Percentiles rank a stretch among this genome's conserved stretches.
phyloP scores from a whole-genome alignment of 2,888 invertebrate genomes.

The Lasius platythorax region DNA sequence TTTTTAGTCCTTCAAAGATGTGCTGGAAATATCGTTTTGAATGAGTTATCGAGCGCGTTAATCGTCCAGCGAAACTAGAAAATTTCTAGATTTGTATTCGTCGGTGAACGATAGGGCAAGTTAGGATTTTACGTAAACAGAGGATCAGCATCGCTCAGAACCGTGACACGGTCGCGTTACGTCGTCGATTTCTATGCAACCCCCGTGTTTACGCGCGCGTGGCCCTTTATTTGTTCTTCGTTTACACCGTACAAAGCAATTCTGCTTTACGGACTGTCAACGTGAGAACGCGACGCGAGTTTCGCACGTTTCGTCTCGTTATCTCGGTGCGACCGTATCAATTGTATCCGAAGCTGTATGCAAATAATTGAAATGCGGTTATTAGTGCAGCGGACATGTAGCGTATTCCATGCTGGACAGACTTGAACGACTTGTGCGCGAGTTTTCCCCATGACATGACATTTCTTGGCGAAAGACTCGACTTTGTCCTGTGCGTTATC shows the following conservation, averaged over 20 bases:
- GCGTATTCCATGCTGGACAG: background rate
- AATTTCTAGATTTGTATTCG: background rate
- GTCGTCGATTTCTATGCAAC: slow-evolving; percentile 47
- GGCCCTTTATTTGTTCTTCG: slow-evolving; percentile 46
- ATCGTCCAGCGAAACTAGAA: slow-evolving; percentile 8
- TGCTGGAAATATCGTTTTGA: slow-evolving; percentile 21
- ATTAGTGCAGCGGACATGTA: background rate
- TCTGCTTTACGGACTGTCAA: background rate
- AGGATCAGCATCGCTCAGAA: slow-evolving; percentile 50
- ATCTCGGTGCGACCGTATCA: background rate
- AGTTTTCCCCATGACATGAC: background rate
- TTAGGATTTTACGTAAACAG: slow-evolving; percentile 49
- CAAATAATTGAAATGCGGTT: slow-evolving; percentile 26
- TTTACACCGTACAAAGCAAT: slow-evolving; percentile 20
- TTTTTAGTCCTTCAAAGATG: background rate
- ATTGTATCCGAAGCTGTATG: slow-evolving; percentile 5
- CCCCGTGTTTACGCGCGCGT: slow-evolving; percentile 39
- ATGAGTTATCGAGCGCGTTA: slow-evolving; percentile 32
- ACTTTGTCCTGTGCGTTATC: background rate
- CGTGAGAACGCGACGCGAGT: background rate
- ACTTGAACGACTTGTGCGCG: background rate
- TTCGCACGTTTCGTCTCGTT: slow-evolving; percentile 8
- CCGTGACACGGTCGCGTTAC: slow-evolving; percentile 1
- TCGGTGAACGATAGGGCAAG: background rate
- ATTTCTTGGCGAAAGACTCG: slow-evolving; percentile 8